These are phyloP conservation scores for Pseudoips prasinana DNA, from an alignment of 2,888 invertebrate genomes.

Conservation along the genomic window DNA sequence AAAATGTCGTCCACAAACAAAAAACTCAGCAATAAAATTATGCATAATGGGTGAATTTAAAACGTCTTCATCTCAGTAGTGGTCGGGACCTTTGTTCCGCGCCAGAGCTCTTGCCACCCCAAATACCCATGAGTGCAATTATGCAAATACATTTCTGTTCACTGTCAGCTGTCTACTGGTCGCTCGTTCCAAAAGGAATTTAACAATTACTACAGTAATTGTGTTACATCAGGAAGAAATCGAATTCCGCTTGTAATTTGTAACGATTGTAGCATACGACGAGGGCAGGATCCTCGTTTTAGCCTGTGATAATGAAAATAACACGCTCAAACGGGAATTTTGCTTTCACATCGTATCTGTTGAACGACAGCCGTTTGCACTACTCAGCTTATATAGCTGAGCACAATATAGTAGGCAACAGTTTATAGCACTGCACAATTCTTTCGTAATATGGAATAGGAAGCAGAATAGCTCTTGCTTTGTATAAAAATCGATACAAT, in stretches of 20 bases:
- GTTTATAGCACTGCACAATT: too few relatives aligned
- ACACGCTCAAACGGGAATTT: too few relatives aligned
- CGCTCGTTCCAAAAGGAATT: neutral
- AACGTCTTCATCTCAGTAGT: slow-evolving; percentile 8
- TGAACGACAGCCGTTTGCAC: too few relatives aligned
- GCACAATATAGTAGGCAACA: too few relatives aligned
- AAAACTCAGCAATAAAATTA: slow-evolving; percentile 5
- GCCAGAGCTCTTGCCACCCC: slow-evolving; percentile 4
- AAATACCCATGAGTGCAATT: slow-evolving; percentile 24
- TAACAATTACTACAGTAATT: neutral
- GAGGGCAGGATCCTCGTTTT: neutral
- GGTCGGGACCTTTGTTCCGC: neutral
- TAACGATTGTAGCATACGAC: neutral
- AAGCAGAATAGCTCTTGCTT: too few relatives aligned
- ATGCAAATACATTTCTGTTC: slow-evolving; percentile 18
- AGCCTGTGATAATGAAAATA: too few relatives aligned
- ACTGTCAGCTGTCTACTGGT: slow-evolving; percentile 8
- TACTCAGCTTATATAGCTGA: too few relatives aligned
- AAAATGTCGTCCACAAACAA: too few relatives aligned
- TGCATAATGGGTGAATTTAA: slow-evolving; percentile 19
- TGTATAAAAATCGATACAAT: too few relatives aligned
- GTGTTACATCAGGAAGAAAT: neutral
- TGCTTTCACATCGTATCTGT: too few relatives aligned
- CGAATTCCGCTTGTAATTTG: too few relatives aligned
- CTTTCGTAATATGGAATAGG: too few relatives aligned